Conservation (phyloP, 2,888 invertebrate genomes). For the Anarsia innoxiella region DNA sequence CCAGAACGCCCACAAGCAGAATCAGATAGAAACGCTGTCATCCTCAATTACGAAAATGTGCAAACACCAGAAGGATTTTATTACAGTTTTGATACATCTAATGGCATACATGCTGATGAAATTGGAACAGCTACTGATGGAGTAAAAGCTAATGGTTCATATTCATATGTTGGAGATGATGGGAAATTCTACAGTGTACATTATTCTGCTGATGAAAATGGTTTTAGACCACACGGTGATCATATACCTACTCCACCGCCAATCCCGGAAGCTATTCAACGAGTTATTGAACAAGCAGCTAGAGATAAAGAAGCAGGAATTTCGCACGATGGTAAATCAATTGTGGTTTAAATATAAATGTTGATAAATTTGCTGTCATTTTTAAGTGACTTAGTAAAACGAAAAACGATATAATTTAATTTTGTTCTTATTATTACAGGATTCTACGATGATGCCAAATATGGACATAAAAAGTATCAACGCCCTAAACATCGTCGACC, state of each 20-base stretch:
- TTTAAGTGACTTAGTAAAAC: too few species aligned
- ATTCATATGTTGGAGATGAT: slow-evolving; percentile 58
- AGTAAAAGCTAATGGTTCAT: slow-evolving; percentile 48
- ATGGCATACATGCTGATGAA: slow-evolving; percentile 57
- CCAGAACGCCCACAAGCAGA: slow-evolving; percentile 39
- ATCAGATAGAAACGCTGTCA: slow-evolving; percentile 42
- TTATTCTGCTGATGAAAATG: slow-evolving; percentile 62
- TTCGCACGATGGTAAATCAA: slow-evolving; percentile 51
- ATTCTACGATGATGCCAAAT: slow-evolving; percentile 51
- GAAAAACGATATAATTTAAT: too few species aligned
- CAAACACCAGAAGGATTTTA: slow-evolving; percentile 44
- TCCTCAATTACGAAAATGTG: slow-evolving; percentile 42
- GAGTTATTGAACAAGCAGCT: slow-evolving; percentile 45
- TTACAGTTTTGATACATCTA: slow-evolving; percentile 55
- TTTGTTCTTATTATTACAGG: slow-evolving; percentile 34
- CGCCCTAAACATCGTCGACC: slow-evolving; percentile 15
- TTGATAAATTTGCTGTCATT: too few species aligned
- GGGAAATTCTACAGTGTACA: slow-evolving; percentile 47
- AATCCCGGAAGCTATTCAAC: slow-evolving; percentile 51
- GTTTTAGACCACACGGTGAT: slow-evolving; percentile 51
- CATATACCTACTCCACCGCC: slow-evolving; percentile 61
- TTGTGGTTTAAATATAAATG: too few species aligned
- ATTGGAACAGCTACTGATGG: slow-evolving; percentile 47
- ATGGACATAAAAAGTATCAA: slow-evolving; percentile 47
- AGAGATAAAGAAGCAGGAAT: slow-evolving; percentile 44